These are phyloP conservation scores for Neolamprologus kungweensis DNA, from an alignment of 2,113 vertebrate genomes.

Conservation along the genomic window DNA sequence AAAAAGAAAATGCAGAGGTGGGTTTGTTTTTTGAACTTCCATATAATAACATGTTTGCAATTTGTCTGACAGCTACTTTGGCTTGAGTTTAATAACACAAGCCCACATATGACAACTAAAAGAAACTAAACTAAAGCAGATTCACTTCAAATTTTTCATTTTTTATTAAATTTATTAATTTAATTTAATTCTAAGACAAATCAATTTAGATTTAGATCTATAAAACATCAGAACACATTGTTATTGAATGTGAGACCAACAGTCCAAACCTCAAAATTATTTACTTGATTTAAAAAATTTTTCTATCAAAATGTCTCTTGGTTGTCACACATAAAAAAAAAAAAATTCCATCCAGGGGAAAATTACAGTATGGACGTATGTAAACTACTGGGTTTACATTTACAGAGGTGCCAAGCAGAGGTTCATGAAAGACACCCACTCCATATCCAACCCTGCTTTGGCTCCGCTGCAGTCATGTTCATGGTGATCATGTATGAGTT, in stretches of 20 bases:
- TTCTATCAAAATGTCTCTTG: fast-evolving
- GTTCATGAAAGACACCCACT: neutral
- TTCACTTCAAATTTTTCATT: neutral
- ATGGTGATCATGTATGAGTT: no score
- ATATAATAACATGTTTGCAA: neutral
- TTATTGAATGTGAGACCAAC: neutral
- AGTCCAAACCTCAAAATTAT: neutral
- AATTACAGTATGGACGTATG: no score
- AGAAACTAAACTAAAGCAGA: neutral
- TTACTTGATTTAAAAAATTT: neutral
- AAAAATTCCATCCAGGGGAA: neutral
- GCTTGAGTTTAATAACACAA: neutral
- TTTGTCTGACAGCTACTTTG: neutral
- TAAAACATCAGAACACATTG: neutral
- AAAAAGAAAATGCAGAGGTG: neutral
- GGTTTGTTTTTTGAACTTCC: neutral
- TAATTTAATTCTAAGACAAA: neutral
- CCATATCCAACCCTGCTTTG: neutral
- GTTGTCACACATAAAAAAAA: neutral
- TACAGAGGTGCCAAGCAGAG: neutral
- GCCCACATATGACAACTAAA: neutral
- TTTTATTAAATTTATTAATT: neutral
- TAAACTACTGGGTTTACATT: neutral
- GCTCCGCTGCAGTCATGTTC: no score
- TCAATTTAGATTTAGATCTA: neutral